Evolutionary conservation across 2,888 invertebrate genomes (phyloP).

Genomic region (Lasioglossum malachurum): DNA sequence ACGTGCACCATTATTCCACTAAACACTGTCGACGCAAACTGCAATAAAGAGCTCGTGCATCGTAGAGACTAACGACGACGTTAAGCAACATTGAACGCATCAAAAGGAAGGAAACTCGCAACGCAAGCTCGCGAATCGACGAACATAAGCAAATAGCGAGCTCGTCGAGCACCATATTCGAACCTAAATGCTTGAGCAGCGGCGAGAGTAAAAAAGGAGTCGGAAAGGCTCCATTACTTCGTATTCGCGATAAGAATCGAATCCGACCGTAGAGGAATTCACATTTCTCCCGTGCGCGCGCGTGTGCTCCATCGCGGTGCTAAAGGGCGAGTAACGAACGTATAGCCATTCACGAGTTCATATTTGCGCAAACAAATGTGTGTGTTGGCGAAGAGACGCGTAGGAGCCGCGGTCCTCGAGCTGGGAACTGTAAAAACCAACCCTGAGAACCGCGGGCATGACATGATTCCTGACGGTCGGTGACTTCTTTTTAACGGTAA

Average conservation of each 20-base stretch:
- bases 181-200: neutral
- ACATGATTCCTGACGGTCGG: slow-evolving; percentile 46
- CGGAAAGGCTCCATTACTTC: slow-evolving; percentile 7
- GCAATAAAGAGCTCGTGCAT: neutral
- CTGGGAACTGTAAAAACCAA: slow-evolving; percentile 40
- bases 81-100: neutral
- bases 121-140: neutral
- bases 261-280: neutral
- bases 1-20: too few relatives aligned
- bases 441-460: slow-evolving; percentile 26
- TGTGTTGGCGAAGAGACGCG: neutral
- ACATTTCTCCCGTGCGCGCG: too few relatives aligned
- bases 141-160: neutral
- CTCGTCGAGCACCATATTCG: neutral
- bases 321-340: slow-evolving; percentile 40
- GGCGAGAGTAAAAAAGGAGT: neutral
- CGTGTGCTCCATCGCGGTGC: neutral
- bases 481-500: slow-evolving; percentile 42
- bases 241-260: slow-evolving; percentile 1
- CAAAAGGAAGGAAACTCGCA: neutral
- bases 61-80: neutral
- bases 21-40: neutral
- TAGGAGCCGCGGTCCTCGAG: slow-evolving; percentile 16
- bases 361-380: slow-evolving; percentile 8
- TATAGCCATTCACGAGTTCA: slow-evolving; percentile 52